Conservation (phyloP, 2,888 invertebrate species). For the Isotomurus palustris region DNA sequence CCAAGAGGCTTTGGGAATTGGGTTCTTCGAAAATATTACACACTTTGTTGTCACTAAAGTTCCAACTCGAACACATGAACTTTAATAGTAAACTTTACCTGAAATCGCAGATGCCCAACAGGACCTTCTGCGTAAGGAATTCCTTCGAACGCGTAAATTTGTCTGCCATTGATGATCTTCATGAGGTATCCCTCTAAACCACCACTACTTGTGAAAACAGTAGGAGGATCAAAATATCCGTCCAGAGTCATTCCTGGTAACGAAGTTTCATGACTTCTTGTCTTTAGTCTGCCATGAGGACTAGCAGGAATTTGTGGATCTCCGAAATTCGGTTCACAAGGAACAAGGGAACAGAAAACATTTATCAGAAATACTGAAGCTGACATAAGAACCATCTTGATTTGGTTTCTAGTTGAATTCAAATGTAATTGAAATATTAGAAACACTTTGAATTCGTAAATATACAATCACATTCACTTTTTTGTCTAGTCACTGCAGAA, state of each 20-base stretch:
- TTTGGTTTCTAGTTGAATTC: too few relatives aligned
- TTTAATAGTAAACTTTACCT: constrained; percentile 3
- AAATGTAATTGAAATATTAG: background rate
- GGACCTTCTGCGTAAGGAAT: constrained; percentile 21
- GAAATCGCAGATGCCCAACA: constrained; percentile 17
- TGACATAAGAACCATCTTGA: too few relatives aligned
- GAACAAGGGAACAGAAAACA: constrained; percentile 21
- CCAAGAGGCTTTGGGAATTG: constrained; percentile 24
- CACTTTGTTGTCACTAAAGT: background rate
- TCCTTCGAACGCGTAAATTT: constrained; percentile 27
- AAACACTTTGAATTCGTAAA: too few relatives aligned
- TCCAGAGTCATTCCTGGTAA: constrained; percentile 11
- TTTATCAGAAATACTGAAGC: constrained; percentile 24
- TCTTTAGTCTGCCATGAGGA: background rate
- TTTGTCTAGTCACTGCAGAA: too few relatives aligned
- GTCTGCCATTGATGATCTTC: constrained; percentile 18
- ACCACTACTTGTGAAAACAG: constrained; percentile 21
- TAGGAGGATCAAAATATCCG: too few relatives aligned
- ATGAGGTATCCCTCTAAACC: constrained; percentile 25
- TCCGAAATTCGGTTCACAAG: constrained; percentile 23
- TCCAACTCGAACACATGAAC: background rate
- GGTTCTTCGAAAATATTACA: constrained; percentile 10
- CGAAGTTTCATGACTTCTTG: constrained; percentile 1
- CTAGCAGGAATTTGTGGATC: constrained; percentile 4
- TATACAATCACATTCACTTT: too few relatives aligned